Base-by-base conservation (phyloP, 2,888 invertebrate genomes). In the Nasonia oneida region DNA sequence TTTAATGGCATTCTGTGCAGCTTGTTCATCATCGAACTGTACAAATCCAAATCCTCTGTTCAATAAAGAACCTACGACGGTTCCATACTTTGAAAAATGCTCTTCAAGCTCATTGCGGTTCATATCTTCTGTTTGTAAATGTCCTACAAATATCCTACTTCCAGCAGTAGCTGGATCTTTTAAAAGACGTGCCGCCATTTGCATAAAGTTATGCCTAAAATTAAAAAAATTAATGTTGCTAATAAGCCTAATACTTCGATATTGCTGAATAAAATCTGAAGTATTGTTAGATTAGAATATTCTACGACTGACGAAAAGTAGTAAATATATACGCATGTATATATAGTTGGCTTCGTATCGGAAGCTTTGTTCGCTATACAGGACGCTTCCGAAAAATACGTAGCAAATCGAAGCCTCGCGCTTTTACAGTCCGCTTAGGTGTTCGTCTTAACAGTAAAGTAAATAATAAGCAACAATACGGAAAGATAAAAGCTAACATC, bases 31-130 rank as follows among this genome's bases (percentile, higher is more conserved):
- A 86, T 96, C 96, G 93, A 96, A 98, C 91, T 98, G 98, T 3
- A 98, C 96, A 93, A 98, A 98, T 29, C 97, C 98, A 93, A 97
- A 98, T 80, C 97, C 97, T 88, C 96, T 95, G 90, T 97, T 97
- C 33, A 96, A 94, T n/a, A 96, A 92, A 0, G 97, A 95, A 2
- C 96, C 97, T 86, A 94, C 88, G 71, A 97, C 95, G 86, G 95
- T 94, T 0, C 98, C 98, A 92, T 96, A 97, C 50, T 94, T 94
- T 87, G 95, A 94, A 91, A 98, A 98, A 91, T 97, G 96, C 64
- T 96, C 96, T 89, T 97, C 97, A 23, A 98, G 91, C 89, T 96
- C 95, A 83, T 94, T 94, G 80, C 95, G 95, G 71, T 94, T 94
- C 80, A 96, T 95, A 12, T 96, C 95, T n/a, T 95, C 94, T 2